These are phyloP conservation scores for Smittia aterrima DNA, from an alignment of 2,888 invertebrate species.

Conservation along the genomic window DNA sequence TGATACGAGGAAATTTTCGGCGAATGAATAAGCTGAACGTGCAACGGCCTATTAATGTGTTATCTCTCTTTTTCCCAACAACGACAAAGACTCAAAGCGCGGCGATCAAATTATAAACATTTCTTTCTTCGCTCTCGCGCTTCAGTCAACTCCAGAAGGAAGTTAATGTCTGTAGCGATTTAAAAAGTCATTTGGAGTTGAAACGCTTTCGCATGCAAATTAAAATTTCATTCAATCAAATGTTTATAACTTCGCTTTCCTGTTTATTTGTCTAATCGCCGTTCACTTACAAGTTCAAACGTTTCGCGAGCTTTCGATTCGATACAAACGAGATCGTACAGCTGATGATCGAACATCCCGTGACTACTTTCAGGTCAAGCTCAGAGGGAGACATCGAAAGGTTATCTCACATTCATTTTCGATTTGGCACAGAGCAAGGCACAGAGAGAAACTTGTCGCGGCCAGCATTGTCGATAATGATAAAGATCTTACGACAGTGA, in stretches of 20 bases:
- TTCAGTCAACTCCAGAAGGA: not conserved
- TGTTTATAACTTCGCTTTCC: conserved; percentile 28
- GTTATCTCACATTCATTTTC: not conserved
- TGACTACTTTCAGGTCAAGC: not conserved
- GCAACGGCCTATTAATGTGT: not conserved
- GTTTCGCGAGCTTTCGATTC: not conserved
- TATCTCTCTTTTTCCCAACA: not conserved
- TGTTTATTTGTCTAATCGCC: conserved; percentile 28
- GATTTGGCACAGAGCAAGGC: conserved; percentile 15
- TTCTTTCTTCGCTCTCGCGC: not conserved
- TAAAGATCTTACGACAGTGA: not conserved
- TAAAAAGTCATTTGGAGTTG: not conserved
- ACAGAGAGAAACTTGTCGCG: not conserved
- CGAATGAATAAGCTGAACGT: not conserved
- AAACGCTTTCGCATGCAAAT: conserved; percentile 28
- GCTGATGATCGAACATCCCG: not conserved
- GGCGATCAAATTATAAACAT: no score
- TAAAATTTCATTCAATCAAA: conserved; percentile 7
- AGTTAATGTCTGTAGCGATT: not conserved
- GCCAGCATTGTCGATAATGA: not conserved
- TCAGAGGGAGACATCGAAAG: not conserved
- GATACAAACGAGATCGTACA: not conserved
- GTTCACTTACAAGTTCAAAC: not conserved
- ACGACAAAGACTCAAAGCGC: not conserved
- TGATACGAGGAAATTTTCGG: not conserved